Evolutionary conservation across 2,113 vertebrate genomes (phyloP).

Genomic region (Smithornis capensis): DNA sequence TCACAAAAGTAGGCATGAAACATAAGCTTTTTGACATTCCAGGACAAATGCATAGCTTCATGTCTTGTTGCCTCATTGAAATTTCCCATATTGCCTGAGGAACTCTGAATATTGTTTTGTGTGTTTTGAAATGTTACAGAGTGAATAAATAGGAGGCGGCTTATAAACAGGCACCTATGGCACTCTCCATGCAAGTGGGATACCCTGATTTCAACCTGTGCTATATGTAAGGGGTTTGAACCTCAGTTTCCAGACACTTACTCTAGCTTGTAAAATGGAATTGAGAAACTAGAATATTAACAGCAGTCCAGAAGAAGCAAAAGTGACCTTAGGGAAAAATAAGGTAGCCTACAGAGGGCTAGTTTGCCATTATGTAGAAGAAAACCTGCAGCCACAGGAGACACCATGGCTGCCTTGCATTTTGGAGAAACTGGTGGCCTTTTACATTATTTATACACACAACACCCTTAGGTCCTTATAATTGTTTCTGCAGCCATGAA

Average conservation of each 20-base stretch:
- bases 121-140: background rate
- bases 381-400: background rate
- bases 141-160: rapidly evolving
- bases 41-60: background rate
- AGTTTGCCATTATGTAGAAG: background rate
- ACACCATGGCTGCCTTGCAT: background rate
- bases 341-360: background rate
- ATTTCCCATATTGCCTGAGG: rapidly evolving
- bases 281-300: background rate
- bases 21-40: background rate
- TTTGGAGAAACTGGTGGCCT: background rate
- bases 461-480: background rate
- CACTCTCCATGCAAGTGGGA: background rate
- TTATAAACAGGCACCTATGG: background rate
- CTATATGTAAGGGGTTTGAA: background rate
- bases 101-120: background rate
- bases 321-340: background rate
- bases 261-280: background rate
- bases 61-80: background rate
- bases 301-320: background rate
- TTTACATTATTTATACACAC: background rate
- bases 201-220: background rate
- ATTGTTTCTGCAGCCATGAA: background rate
- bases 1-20: background rate
- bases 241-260: background rate